These are phyloP conservation scores for Leuciscus idus DNA, from an alignment of 2,113 vertebrate species.

Conservation along the genomic window DNA sequence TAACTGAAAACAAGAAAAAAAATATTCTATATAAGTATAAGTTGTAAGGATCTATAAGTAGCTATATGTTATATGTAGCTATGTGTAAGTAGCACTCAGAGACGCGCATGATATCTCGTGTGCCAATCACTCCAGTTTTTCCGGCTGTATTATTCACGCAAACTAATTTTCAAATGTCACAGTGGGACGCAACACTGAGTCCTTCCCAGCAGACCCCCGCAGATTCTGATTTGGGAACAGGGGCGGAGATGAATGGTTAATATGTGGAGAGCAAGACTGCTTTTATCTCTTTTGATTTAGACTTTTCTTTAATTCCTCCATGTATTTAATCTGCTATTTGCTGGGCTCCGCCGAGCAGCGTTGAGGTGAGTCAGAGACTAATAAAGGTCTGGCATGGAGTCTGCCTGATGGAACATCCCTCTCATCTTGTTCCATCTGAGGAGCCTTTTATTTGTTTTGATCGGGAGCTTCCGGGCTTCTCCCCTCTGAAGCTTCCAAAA, in stretches of 20 bases:
- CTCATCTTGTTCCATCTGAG: conserved; percentile 41
- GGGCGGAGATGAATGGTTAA: conserved; percentile 32
- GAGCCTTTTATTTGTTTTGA: conserved; percentile 35
- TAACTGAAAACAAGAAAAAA: too few species aligned
- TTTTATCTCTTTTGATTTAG: conserved; percentile 34
- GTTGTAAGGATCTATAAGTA: too few species aligned
- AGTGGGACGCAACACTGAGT: conserved; percentile 21
- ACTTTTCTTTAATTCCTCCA: conserved; percentile 33
- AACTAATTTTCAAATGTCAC: conserved; percentile 15
- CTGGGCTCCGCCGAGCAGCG: neutral
- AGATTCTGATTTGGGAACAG: conserved; percentile 35
- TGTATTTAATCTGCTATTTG: conserved; percentile 40
- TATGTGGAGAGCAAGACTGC: neutral
- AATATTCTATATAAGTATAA: too few species aligned
- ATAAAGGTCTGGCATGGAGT: conserved; percentile 39
- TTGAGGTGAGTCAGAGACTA: conserved; percentile 26
- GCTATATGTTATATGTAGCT: too few species aligned
- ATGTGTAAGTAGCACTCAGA: neutral
- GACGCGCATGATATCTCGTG: neutral
- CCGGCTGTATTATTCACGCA: neutral
- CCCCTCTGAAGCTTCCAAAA: neutral
- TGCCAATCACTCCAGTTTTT: neutral
- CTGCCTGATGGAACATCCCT: conserved; percentile 35
- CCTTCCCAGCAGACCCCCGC: conserved; percentile 39
- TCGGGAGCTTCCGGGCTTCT: conserved; percentile 15